Conservation (phyloP, 53 echinoderm and acorn worm species). For the Antedon mediterranea region DNA sequence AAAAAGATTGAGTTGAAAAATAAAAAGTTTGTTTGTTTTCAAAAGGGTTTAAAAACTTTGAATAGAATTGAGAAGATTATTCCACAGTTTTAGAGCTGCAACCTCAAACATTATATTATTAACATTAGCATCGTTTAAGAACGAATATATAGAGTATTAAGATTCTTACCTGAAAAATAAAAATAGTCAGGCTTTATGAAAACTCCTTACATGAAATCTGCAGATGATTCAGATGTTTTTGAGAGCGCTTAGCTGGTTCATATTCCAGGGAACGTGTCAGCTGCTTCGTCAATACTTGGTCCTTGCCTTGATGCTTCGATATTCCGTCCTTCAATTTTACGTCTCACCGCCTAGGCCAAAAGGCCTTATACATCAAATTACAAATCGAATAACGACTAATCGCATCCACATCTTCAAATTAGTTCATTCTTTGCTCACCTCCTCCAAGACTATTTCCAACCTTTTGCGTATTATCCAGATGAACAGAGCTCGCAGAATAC, state of each 20-base stretch:
- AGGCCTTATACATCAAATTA: background rate
- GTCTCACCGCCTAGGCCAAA: background rate
- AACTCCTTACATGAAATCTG: background rate
- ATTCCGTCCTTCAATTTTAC: background rate
- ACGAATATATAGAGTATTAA: no score
- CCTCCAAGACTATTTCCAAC: background rate
- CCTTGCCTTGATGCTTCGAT: background rate
- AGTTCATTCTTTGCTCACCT: background rate
- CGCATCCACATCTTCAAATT: background rate
- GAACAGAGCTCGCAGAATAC: background rate
- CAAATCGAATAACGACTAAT: background rate
- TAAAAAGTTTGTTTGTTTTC: no score
- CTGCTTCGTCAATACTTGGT: background rate
- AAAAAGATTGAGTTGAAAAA: no score
- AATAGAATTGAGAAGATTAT: no score
- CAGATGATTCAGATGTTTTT: background rate
- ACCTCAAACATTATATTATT: no score
- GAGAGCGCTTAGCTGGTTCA: background rate
- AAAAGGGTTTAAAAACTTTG: no score
- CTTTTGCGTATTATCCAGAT: no score
- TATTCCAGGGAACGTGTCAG: background rate
- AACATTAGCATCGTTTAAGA: no score
- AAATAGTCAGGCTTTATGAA: background rate
- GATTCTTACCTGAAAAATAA: background rate
- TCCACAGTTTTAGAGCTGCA: no score